Evolutionary conservation across 2,113 vertebrate species (phyloP).

Genomic region (Perca flavescens): DNA sequence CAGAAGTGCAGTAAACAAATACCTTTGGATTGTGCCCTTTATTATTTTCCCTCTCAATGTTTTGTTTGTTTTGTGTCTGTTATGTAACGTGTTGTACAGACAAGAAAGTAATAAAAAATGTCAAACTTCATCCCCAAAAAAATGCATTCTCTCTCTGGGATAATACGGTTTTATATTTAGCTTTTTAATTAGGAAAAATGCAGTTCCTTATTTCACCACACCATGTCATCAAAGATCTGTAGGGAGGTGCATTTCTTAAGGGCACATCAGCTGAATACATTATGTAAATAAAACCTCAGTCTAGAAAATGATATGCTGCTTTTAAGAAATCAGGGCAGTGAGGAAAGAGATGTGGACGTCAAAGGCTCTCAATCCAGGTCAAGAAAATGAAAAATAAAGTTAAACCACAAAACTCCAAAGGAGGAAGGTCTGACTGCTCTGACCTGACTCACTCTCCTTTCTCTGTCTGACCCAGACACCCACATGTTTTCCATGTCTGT

Average conservation of each 20-base stretch:
- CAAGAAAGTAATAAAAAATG: constrained; percentile 74
- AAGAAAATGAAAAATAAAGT: constrained; percentile 18
- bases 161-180: constrained; percentile 3
- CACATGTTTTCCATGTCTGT: constrained; percentile 62
- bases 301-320: not conserved
- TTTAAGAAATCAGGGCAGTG: constrained; percentile 5
- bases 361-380: constrained; percentile 19
- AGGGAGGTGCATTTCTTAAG: not conserved
- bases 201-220: constrained; percentile 63
- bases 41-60: constrained; percentile 56
- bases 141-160: constrained; percentile 17
- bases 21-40: constrained; percentile 58
- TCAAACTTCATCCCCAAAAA: constrained; percentile 43
- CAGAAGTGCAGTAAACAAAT: constrained; percentile 38
- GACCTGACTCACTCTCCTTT: constrained; percentile 43
- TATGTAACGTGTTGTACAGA: constrained; percentile 73
- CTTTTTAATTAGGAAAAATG: constrained; percentile 35
- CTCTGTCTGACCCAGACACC: constrained; percentile 54
- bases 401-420: not conserved
- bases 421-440: constrained; percentile 19
- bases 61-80: constrained; percentile 73
- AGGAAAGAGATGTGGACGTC: constrained; percentile 1
- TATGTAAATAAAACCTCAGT: not conserved
- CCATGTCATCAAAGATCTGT: constrained; percentile 60
- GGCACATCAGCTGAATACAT: not conserved